Conservation (phyloP, 2,888 invertebrate genomes). For the Lithophane leautieri region DNA sequence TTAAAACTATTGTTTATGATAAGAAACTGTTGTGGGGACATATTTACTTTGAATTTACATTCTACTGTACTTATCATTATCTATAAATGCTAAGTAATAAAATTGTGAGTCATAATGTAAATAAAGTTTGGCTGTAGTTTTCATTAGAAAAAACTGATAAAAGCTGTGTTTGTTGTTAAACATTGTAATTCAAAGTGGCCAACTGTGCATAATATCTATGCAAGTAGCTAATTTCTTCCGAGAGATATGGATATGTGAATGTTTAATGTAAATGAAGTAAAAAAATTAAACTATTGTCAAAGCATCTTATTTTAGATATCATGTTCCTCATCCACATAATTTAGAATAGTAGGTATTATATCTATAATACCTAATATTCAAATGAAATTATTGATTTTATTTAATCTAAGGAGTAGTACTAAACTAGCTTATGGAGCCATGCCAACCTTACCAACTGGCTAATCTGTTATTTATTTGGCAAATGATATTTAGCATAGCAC, state of each 20-base stretch:
- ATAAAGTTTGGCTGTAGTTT: conserved; percentile 17
- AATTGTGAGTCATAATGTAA: conserved; percentile 41
- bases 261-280: background rate
- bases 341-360: no score
- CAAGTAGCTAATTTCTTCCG: background rate
- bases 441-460: background rate
- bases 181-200: conserved; percentile 3
- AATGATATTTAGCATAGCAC: no score
- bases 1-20: conserved; percentile 18
- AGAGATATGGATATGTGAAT: background rate
- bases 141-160: conserved; percentile 2
- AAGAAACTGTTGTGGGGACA: conserved; percentile 31
- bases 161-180: conserved; percentile 10
- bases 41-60: conserved; percentile 23
- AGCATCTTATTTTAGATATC: background rate
- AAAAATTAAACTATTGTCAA: no score
- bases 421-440: background rate
- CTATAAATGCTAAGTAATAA: conserved; percentile 34
- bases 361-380: no score
- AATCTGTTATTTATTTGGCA: background rate
- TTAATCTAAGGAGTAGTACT: background rate
- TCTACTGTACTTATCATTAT: conserved; percentile 13
- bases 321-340: no score
- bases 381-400: background rate
- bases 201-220: background rate